Percentiles rank a stretch among this genome's conserved stretches.
Conservation (phyloP, 2,888 invertebrate species). For the Lasioglossum marginatum region DNA sequence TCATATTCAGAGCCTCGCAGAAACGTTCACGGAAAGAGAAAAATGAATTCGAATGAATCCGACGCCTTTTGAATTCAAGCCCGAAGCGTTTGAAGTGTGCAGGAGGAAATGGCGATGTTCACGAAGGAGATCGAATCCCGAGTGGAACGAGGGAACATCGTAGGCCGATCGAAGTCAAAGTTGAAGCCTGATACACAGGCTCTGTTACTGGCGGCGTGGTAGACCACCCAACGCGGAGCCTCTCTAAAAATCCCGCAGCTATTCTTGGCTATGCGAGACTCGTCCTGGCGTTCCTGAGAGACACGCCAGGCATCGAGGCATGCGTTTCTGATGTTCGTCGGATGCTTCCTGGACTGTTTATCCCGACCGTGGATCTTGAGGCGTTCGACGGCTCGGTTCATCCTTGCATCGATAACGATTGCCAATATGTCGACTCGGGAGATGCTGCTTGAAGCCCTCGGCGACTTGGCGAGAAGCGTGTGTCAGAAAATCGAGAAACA, state of each 20-base stretch:
- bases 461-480: neutral
- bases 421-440: neutral
- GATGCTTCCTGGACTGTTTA: constrained; percentile 21
- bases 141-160: neutral
- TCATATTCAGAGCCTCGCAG: too few relatives aligned
- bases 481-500: neutral
- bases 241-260: constrained; percentile 5
- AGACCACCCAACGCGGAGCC: constrained; percentile 46
- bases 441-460: neutral
- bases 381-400: constrained; percentile 4
- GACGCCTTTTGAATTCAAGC: too few relatives aligned
- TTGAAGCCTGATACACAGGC: constrained; percentile 14
- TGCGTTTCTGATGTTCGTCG: constrained; percentile 19
- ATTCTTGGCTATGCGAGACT: constrained; percentile 18
- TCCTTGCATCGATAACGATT: constrained; percentile 17
- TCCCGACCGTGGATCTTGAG: constrained; percentile 10
- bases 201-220: constrained; percentile 6
- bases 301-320: constrained; percentile 9
- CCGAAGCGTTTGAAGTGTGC: neutral
- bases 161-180: constrained; percentile 1
- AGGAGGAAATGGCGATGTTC: neutral
- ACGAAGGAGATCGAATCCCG: neutral
- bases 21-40: too few relatives aligned
- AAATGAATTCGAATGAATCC: too few relatives aligned
- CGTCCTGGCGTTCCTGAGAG: neutral